Percentiles rank a stretch among this genome's conserved stretches.
Evolutionary conservation across 1,140 invertebrate genomes (phyloP).

Genomic region (Polyergus mexicanus): DNA sequence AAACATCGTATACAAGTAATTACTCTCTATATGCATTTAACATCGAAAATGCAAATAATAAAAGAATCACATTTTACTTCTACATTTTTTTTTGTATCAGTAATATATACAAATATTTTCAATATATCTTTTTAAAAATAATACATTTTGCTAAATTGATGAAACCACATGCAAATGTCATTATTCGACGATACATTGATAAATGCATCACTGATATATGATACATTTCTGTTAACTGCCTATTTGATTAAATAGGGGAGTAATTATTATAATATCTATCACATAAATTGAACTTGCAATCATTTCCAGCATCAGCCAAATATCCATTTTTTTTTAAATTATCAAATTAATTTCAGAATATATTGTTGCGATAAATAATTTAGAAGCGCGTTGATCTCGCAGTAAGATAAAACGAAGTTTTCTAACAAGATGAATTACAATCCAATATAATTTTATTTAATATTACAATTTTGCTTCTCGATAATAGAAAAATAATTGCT

Average conservation of each 20-base stretch:
- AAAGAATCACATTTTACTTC: neutral
- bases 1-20: neutral
- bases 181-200: neutral
- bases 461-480: constrained; percentile 6
- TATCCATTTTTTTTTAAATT: constrained; percentile 42
- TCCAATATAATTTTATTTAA: neutral
- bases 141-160: neutral
- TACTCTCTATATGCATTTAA: constrained; percentile 8
- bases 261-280: constrained; percentile 59
- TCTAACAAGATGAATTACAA: neutral
- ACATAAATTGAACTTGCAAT: constrained; percentile 11
- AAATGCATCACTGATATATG: constrained; percentile 49
- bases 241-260: constrained; percentile 52
- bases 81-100: neutral
- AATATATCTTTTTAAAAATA: constrained; percentile 2
- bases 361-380: neutral
- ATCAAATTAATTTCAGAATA: neutral
- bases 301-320: neutral
- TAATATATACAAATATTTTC: constrained; percentile 1
- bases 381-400: neutral
- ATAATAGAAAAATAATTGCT: constrained; percentile 17
- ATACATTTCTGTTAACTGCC: constrained; percentile 33
- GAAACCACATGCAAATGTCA: neutral
- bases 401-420: neutral
- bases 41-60: neutral